Conservation (phyloP, 2,888 invertebrate genomes). For the Automeris io region DNA sequence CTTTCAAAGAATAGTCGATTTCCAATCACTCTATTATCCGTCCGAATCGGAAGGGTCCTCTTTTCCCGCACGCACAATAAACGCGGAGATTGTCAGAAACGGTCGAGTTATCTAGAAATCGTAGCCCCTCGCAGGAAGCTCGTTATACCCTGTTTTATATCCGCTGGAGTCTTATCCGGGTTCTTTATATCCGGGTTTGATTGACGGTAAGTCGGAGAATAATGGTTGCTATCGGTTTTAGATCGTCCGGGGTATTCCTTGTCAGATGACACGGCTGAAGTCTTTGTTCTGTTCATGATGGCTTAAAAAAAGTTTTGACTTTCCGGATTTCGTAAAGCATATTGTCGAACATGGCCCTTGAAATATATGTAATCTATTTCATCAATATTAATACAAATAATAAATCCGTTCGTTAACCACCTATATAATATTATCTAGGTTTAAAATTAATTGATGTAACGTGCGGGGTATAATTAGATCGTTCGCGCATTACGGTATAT, state of each 20-base stretch:
- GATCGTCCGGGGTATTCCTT: neutral
- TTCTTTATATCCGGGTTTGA: slow-evolving; percentile 38
- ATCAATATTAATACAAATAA: too few relatives aligned
- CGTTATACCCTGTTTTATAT: slow-evolving; percentile 38
- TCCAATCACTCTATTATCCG: slow-evolving; percentile 12
- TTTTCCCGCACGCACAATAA: slow-evolving; percentile 31
- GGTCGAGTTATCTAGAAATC: slow-evolving; percentile 43
- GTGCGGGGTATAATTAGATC: too few relatives aligned
- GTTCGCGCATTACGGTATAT: too few relatives aligned
- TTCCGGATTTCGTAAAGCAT: too few relatives aligned
- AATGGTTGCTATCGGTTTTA: slow-evolving; percentile 22
- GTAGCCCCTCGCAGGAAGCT: slow-evolving; percentile 37
- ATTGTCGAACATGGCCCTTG: too few relatives aligned
- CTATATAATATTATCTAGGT: too few relatives aligned
- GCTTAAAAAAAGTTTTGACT: too few relatives aligned
- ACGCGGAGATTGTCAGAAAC: slow-evolving; percentile 41
- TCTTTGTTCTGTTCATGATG: too few relatives aligned
- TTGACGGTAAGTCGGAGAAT: slow-evolving; percentile 53
- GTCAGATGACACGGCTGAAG: neutral
- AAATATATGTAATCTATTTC: too few relatives aligned
- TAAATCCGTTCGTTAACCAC: too few relatives aligned
- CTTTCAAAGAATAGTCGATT: slow-evolving; percentile 11
- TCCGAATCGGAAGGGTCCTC: slow-evolving; percentile 20
- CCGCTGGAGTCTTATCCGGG: slow-evolving; percentile 27
- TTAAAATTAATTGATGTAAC: too few relatives aligned